Evolutionary conservation across 2,888 invertebrate species (phyloP), one percentile per base, ranked within the genome.

Genomic region (Leptopilina syphax): DNA sequence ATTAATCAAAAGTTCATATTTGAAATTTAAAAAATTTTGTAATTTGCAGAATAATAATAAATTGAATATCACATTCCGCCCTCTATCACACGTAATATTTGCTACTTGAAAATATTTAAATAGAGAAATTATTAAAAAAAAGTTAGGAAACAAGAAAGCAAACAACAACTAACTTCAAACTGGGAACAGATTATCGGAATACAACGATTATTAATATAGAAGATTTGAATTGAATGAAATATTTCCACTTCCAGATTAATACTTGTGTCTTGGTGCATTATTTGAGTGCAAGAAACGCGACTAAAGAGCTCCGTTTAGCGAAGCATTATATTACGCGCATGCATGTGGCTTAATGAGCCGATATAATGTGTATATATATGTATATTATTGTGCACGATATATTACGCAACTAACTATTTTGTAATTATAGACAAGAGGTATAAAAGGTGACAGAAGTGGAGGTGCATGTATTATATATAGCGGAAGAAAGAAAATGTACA

Each of bases 381-480:
- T 54, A 57, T 73, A 73, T 73, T 57, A 73, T 73, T 73, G 54
- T 57, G 70, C 50, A 34, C 70, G 70, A 57, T 73, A 73, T 73
- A 57, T 57, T 50, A 73, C 57, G n/a, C 34, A 73, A 57, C 54
- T 54, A 73, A 34, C 54, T 73, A 73, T 73, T 73, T 34, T 73
- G 73, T 73, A 73, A 73, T 73, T 73, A 57, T 73, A 63, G 18
- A 73, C 73, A 73, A 34, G 50, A 50, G 27, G 34, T 73, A 9
- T 57, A 73, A 73, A 73, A 73, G 73, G 73, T 73, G 73, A 73
- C 73, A 73, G 73, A 57, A 57, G 57, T 54, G 73, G 73, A 73
- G 41, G 57, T 57, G 10, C 50, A 50, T 50, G 50, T 50, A 50
- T 34, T 8, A 50, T 50, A 50, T 50, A 12, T 50, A n/a, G 34